phyloP scores from a whole-genome alignment of 2,113 vertebrate genomes.

The Gymnogyps californianus region DNA sequence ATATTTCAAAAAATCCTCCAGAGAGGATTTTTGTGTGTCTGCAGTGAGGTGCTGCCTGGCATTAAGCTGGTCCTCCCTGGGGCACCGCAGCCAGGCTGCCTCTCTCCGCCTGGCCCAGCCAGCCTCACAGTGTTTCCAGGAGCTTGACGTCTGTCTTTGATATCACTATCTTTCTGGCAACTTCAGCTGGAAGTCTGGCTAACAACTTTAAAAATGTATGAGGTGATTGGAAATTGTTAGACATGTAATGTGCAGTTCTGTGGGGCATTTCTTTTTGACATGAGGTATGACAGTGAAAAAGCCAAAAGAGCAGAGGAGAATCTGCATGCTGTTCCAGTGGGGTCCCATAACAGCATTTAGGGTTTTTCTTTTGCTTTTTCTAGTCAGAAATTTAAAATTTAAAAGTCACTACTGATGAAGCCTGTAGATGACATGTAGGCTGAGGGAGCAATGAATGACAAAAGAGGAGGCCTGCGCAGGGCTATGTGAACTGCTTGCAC shows the following conservation, averaged over 20 bases:
- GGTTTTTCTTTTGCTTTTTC: not conserved
- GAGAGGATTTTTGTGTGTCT: not conserved
- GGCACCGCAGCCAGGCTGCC: fast-evolving
- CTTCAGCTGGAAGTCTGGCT: not conserved
- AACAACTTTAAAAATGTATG: not conserved
- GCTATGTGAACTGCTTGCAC: not conserved
- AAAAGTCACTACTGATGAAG: not conserved
- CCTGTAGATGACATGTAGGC: not conserved
- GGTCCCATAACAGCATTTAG: not conserved
- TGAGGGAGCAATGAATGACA: not conserved
- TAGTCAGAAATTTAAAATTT: not conserved
- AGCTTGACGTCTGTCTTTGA: fast-evolving
- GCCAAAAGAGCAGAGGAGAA: not conserved
- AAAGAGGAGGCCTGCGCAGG: not conserved
- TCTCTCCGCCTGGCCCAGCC: not conserved
- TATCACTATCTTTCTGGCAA: not conserved
- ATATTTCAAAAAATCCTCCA: not conserved
- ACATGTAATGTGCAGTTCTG: not conserved
- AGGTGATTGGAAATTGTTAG: not conserved
- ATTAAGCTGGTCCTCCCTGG: not conserved
- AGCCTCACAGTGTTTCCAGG: not conserved
- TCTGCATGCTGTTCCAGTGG: not conserved
- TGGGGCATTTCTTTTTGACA: not conserved
- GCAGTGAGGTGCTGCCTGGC: not conserved
- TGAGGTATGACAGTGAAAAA: not conserved